phyloP scores from a whole-genome alignment of 2,888 invertebrate species.

The Dynastes maya region DNA sequence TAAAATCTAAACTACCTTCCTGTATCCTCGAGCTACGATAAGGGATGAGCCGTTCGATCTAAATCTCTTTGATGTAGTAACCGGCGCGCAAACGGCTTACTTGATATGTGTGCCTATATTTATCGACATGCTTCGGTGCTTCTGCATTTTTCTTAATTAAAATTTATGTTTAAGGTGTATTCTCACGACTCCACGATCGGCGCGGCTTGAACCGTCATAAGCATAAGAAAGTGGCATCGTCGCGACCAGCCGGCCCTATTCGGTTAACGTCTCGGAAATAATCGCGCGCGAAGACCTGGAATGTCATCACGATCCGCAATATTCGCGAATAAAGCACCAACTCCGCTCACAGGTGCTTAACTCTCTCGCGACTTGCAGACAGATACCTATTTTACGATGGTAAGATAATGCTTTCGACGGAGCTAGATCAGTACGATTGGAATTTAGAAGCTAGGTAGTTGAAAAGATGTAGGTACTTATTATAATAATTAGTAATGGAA shows the following conservation, averaged over 20 bases:
- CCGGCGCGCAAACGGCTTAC: background rate
- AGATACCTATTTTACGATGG: background rate
- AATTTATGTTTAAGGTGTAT: constrained; percentile 44
- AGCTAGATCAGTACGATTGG: background rate
- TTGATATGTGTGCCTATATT: background rate
- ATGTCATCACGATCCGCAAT: constrained; percentile 13
- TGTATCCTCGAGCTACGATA: background rate
- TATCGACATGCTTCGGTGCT: constrained; percentile 6
- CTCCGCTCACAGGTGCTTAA: background rate
- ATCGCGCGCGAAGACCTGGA: constrained; percentile 11
- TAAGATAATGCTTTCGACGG: background rate
- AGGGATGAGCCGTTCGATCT: background rate
- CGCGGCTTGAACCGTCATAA: constrained; percentile 27
- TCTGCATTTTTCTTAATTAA: constrained; percentile 23
- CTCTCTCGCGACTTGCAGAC: background rate
- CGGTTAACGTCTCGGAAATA: constrained; percentile 14
- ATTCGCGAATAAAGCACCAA: constrained; percentile 3
- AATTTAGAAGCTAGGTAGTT: too few species aligned
- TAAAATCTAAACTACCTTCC: background rate
- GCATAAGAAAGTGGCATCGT: background rate
- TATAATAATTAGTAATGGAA: too few species aligned
- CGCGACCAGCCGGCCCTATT: background rate
- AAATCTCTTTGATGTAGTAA: background rate
- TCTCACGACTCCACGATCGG: constrained; percentile 33
- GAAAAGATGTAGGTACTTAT: too few species aligned